Evolutionary conservation across 2,888 invertebrate species (phyloP).

Genomic region (Orgyia antiqua): DNA sequence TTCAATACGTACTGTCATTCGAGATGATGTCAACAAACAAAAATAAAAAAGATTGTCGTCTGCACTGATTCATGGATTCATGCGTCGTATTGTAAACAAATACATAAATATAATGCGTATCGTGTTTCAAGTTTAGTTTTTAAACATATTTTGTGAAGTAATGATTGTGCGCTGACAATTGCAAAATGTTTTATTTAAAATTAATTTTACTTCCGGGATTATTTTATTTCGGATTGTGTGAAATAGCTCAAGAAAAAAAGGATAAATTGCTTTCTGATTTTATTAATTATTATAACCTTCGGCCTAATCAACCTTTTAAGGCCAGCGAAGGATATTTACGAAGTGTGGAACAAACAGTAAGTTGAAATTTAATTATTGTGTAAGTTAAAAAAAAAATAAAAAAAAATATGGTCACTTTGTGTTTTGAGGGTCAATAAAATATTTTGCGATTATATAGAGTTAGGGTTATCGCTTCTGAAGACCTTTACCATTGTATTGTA

Average conservation of each 20-base stretch:
- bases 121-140: too few relatives aligned
- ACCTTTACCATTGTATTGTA: background rate
- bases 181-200: conserved; percentile 41
- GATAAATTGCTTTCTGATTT: conserved; percentile 53
- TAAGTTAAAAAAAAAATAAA: too few relatives aligned
- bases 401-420: too few relatives aligned
- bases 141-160: too few relatives aligned
- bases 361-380: conserved; percentile 19
- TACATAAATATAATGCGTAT: too few relatives aligned
- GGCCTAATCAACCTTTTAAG: conserved; percentile 57
- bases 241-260: conserved; percentile 40
- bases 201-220: conserved; percentile 32
- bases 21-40: too few relatives aligned
- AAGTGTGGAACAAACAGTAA: conserved; percentile 66
- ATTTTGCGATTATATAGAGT: background rate
- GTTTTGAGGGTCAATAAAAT: too few relatives aligned
- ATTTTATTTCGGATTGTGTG: conserved; percentile 37
- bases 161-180: too few relatives aligned
- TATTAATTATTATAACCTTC: conserved; percentile 65
- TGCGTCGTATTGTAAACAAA: too few relatives aligned
- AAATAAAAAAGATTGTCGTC: too few relatives aligned
- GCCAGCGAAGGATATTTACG: conserved; percentile 64
- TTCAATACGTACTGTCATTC: too few relatives aligned
- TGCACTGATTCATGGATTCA: too few relatives aligned
- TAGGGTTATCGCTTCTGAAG: background rate